phyloP scores from a whole-genome alignment of 2,113 vertebrate genomes.

The Mustela nigripes region DNA sequence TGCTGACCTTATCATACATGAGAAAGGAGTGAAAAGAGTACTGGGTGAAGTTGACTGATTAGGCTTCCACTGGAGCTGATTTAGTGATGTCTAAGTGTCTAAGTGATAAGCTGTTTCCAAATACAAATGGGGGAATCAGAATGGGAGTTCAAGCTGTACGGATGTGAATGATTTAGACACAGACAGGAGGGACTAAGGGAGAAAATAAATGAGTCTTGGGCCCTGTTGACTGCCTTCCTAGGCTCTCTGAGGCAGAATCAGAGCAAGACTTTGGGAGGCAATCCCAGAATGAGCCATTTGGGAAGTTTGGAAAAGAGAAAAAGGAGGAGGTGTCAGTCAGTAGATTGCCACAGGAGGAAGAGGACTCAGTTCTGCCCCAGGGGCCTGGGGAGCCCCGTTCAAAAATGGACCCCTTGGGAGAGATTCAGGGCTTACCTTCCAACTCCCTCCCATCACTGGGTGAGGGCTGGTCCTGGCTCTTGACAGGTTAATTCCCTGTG shows the following conservation, averaged over 20 bases:
- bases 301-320: neutral
- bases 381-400: neutral
- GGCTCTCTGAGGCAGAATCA: too few relatives aligned
- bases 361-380: neutral
- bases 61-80: neutral
- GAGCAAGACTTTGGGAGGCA: neutral
- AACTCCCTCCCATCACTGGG: accelerated
- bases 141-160: too few relatives aligned
- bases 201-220: too few relatives aligned
- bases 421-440: accelerated
- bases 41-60: neutral
- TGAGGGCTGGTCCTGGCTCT: too few relatives aligned
- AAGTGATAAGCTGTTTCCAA: neutral
- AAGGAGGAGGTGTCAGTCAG: accelerated
- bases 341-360: neutral
- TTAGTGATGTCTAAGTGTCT: neutral
- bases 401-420: neutral
- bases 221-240: accelerated
- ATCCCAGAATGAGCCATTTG: too few relatives aligned
- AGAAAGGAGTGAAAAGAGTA: neutral
- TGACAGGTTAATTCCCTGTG: too few relatives aligned
- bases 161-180: neutral
- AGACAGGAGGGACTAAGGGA: accelerated
- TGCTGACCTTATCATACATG: neutral
- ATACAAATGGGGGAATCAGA: neutral